Percentiles rank a stretch among this genome's conserved stretches.
Conservation (phyloP, 1,140 invertebrate species). For the Chelonus insularis region DNA sequence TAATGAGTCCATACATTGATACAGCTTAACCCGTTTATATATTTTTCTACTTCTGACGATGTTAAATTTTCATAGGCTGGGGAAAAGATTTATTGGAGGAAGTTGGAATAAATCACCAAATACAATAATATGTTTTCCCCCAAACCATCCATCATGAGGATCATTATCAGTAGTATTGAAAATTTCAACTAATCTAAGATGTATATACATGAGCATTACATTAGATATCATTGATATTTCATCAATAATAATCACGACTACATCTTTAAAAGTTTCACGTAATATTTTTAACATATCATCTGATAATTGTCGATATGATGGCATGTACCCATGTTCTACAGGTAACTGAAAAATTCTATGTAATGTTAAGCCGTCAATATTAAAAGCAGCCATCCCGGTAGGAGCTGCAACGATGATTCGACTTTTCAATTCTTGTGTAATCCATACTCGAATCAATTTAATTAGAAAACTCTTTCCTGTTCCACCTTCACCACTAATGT, state of each 20-base stretch:
- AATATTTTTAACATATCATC: conserved; percentile 36
- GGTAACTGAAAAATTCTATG: conserved; percentile 38
- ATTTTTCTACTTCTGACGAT: background rate
- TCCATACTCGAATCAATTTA: conserved; percentile 28
- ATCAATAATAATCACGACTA: conserved; percentile 24
- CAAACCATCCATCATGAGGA: no score
- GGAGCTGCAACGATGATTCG: conserved; percentile 34
- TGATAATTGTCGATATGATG: conserved; percentile 35
- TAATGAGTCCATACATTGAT: background rate
- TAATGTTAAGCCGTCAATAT: conserved; percentile 36
- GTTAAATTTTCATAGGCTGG: background rate
- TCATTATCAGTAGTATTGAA: no score
- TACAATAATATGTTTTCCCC: no score
- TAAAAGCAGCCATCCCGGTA: conserved; percentile 38
- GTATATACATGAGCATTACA: no score
- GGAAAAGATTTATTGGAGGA: no score
- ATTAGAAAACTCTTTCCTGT: conserved; percentile 35
- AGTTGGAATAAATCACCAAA: no score
- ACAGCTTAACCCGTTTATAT: background rate
- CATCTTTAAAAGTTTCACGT: conserved; percentile 33
- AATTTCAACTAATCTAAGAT: no score
- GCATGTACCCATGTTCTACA: conserved; percentile 33
- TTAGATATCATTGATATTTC: conserved; percentile 11
- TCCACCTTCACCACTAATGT: conserved; percentile 28
- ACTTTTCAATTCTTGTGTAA: conserved; percentile 29